These are phyloP conservation scores for Nicator chloris DNA, from an alignment of 2,113 vertebrate species.

Conservation along the genomic window DNA sequence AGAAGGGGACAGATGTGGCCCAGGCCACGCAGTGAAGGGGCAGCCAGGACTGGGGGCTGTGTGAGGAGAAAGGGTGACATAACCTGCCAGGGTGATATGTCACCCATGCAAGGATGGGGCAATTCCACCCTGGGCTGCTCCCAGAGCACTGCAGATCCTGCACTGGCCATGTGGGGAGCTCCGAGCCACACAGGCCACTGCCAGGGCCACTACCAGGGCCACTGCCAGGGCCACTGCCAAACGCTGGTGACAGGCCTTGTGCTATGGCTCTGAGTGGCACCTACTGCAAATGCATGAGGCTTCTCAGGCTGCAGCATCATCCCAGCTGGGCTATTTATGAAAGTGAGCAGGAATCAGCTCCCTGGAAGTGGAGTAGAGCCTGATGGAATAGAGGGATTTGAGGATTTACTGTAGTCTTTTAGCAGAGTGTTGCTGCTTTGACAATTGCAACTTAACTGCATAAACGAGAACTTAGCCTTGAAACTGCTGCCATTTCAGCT, in stretches of 20 bases:
- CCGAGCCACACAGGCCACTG: background rate
- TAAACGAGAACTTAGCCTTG: constrained; percentile 15
- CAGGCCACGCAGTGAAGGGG: background rate
- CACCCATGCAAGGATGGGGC: background rate
- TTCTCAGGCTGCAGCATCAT: background rate
- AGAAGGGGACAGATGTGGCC: background rate
- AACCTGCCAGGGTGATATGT: background rate
- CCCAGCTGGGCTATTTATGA: background rate
- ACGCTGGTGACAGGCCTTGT: background rate
- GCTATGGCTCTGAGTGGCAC: background rate
- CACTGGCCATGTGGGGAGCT: background rate
- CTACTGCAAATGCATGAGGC: background rate
- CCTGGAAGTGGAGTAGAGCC: background rate
- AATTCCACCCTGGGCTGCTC: background rate
- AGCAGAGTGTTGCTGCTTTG: background rate
- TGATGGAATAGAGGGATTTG: constrained; percentile 5
- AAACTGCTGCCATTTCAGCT: background rate
- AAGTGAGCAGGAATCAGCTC: background rate
- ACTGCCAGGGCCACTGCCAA: background rate
- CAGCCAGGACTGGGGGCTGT: background rate
- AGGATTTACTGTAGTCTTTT: constrained; percentile 26
- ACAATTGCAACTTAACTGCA: background rate
- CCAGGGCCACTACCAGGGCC: background rate
- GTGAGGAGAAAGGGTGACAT: background rate
- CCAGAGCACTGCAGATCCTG: background rate